Evolutionary conservation across 2,797 vertebrate genomes (phyloP).

Genomic region (Spheniscus humboldti): DNA sequence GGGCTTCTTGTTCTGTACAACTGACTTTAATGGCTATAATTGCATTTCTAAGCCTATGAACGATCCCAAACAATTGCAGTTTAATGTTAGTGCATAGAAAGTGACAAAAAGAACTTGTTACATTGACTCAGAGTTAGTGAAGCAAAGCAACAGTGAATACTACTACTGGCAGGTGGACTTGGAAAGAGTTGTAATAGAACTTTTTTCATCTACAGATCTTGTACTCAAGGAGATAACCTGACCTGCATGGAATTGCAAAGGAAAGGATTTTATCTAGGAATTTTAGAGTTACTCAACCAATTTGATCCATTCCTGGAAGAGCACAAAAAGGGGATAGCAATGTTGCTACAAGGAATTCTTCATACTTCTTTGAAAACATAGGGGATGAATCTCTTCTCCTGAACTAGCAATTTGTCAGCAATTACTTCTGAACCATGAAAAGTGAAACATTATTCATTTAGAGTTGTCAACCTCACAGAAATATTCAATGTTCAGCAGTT

Average conservation of each 20-base stretch:
- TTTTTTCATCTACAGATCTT: not conserved
- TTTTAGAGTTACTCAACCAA: not conserved
- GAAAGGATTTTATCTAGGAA: not conserved
- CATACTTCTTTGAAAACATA: not conserved
- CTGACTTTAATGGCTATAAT: not conserved
- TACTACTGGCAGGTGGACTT: not conserved
- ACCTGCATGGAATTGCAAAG: not conserved
- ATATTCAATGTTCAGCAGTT: not conserved
- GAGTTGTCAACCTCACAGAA: not conserved
- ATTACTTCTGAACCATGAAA: not conserved
- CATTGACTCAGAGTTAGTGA: not conserved
- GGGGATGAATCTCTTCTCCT: not conserved
- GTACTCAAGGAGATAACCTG: not conserved
- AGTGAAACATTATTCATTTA: not conserved
- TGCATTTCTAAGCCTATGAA: not conserved
- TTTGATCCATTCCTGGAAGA: not conserved
- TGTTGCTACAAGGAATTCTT: not conserved
- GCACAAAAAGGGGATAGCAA: not conserved
- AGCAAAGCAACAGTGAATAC: not conserved
- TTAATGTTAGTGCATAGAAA: not conserved
- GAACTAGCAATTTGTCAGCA: not conserved
- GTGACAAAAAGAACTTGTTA: fast-evolving
- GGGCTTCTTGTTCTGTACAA: not conserved
- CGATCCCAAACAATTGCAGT: fast-evolving
- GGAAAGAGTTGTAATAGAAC: not conserved